Percentiles rank a stretch among this genome's conserved stretches.
Evolutionary conservation across 2,888 invertebrate species (phyloP).

Genomic region (Athetis lepigone): DNA sequence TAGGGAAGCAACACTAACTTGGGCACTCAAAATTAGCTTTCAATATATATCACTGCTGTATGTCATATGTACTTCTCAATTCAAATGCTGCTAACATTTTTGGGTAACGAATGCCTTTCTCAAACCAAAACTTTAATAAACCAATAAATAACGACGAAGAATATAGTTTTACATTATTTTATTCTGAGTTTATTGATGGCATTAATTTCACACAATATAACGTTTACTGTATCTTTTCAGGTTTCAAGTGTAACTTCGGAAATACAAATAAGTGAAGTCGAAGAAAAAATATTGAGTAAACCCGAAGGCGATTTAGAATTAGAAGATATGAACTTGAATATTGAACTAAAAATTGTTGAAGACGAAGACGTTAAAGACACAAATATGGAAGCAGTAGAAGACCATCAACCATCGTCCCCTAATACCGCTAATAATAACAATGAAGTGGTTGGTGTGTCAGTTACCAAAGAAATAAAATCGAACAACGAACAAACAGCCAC

Average conservation of each 20-base stretch:
- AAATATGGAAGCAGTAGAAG: slow-evolving; percentile 34
- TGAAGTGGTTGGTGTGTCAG: slow-evolving; percentile 34
- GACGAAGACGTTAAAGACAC: slow-evolving; percentile 78
- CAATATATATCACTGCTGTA: slow-evolving; percentile 23
- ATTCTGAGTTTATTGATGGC: neutral
- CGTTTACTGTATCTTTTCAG: slow-evolving; percentile 69
- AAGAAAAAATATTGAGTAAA: slow-evolving; percentile 68
- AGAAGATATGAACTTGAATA: slow-evolving; percentile 80
- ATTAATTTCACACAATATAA: neutral
- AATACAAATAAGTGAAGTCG: slow-evolving; percentile 72
- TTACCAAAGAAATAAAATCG: slow-evolving; percentile 35
- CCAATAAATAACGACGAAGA: neutral
- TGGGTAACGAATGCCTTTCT: neutral
- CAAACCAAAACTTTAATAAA: neutral
- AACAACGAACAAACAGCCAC: slow-evolving; percentile 39
- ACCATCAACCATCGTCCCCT: slow-evolving; percentile 31
- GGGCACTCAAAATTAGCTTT: neutral
- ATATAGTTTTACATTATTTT: neutral
- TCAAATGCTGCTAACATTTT: slow-evolving; percentile 30
- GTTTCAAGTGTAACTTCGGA: slow-evolving; percentile 75
- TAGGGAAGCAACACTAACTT: slow-evolving; percentile 19
- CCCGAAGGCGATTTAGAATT: slow-evolving; percentile 76
- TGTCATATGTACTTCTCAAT: slow-evolving; percentile 19
- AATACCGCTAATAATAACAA: slow-evolving; percentile 43
- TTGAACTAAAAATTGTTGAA: slow-evolving; percentile 88